phyloP scores from a whole-genome alignment of 2,797 vertebrate genomes.

The Spea hammondii region DNA sequence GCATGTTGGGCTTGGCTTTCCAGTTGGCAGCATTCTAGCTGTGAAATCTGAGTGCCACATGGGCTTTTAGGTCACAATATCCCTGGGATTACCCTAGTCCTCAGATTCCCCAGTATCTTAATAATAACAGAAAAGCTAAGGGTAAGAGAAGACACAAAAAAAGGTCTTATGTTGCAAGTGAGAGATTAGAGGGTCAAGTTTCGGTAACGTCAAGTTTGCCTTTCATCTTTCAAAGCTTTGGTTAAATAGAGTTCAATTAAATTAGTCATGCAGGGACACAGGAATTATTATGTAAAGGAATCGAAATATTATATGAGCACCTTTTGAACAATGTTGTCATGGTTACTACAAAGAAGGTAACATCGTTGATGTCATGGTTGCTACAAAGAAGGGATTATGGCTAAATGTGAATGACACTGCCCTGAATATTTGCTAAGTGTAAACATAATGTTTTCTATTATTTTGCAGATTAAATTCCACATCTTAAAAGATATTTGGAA shows the following conservation, averaged over 20 bases:
- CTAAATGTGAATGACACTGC: constrained; percentile 8
- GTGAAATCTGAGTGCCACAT: too few species aligned
- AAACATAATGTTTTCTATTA: constrained; percentile 16
- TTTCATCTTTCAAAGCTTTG: constrained; percentile 14
- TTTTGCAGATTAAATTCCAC: constrained; percentile 30
- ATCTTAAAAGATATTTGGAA: constrained; percentile 22
- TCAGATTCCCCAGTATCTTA: too few species aligned
- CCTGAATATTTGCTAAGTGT: constrained; percentile 10
- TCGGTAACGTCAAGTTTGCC: not conserved
- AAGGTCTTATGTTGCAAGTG: not conserved
- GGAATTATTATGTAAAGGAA: not conserved
- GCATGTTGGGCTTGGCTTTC: too few species aligned
- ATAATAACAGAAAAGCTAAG: too few species aligned
- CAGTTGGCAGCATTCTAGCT: too few species aligned
- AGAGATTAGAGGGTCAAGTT: constrained; percentile 14
- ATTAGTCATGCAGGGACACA: constrained; percentile 8
- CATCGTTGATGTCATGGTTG: not conserved
- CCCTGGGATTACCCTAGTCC: too few species aligned
- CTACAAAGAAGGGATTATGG: not conserved
- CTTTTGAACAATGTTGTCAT: constrained; percentile 10
- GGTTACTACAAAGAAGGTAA: not conserved
- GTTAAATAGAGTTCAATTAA: constrained; percentile 1
- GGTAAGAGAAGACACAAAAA: too few species aligned
- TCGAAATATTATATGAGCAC: constrained; percentile 1
- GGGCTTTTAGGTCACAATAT: too few species aligned